phyloP scores from a whole-genome alignment of 2,888 invertebrate species.

The Nephrocerus scutellatus region DNA sequence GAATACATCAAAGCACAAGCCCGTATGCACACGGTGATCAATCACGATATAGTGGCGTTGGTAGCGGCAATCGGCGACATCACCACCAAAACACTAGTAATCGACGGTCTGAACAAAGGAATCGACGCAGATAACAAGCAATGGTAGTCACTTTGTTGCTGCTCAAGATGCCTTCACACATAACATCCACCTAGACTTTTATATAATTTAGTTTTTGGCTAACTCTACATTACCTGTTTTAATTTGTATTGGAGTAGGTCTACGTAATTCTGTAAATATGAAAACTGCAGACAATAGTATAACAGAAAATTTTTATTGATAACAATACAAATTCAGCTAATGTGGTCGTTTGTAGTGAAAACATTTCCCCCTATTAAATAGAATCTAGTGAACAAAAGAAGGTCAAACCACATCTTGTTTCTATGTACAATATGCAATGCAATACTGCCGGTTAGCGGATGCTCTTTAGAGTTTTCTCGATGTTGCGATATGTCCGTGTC shows the following conservation, averaged over 20 bases:
- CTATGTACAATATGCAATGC: constrained; percentile 6
- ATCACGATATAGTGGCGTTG: constrained; percentile 28
- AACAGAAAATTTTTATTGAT: neutral
- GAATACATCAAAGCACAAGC: constrained; percentile 19
- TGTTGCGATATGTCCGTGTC: constrained; percentile 68
- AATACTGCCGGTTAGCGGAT: constrained; percentile 29
- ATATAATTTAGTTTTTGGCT: too few relatives aligned
- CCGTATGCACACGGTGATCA: constrained; percentile 22
- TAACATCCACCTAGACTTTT: too few relatives aligned
- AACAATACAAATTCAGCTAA: too few relatives aligned
- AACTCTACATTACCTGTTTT: too few relatives aligned
- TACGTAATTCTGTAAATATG: too few relatives aligned
- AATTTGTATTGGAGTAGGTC: too few relatives aligned
- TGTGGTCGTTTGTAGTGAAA: too few relatives aligned
- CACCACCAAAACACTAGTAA: constrained; percentile 23
- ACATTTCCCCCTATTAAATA: constrained; percentile 4
- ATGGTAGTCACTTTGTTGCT: too few relatives aligned
- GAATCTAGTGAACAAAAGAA: constrained; percentile 4
- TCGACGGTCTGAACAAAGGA: constrained; percentile 33
- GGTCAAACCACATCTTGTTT: neutral
- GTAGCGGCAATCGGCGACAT: constrained; percentile 23
- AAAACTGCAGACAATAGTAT: constrained; percentile 16
- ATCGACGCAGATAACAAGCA: constrained; percentile 23
- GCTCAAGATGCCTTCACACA: too few relatives aligned
- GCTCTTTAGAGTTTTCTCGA: constrained; percentile 66